phyloP scores from a whole-genome alignment of 1,140 invertebrate species.

The Tenebrio molitor region DNA sequence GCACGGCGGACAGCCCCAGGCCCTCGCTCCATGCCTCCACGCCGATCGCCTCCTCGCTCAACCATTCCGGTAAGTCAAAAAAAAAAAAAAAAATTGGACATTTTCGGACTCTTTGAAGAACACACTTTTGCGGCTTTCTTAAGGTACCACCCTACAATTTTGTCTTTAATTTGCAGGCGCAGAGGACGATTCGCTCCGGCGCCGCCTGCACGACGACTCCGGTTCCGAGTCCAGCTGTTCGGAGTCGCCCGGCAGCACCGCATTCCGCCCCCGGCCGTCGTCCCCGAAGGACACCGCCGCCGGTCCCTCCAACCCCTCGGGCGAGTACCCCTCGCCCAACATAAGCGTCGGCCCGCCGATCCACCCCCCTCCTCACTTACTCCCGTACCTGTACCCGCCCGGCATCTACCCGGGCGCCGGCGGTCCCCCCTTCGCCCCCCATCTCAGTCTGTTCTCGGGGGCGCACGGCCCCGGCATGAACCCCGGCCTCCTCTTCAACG shows the following conservation, averaged over 20 bases:
- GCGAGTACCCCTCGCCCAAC: constrained; percentile 83
- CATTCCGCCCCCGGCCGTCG: constrained; percentile 71
- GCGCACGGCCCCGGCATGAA: constrained; percentile 72
- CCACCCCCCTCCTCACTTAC: constrained; percentile 83
- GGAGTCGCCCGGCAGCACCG: constrained; percentile 71
- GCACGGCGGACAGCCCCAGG: constrained; percentile 81
- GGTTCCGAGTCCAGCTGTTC: constrained; percentile 78
- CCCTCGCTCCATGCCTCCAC: constrained; percentile 66
- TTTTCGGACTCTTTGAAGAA: too few relatives aligned
- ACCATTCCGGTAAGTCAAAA: constrained; percentile 61
- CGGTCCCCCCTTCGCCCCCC: constrained; percentile 77
- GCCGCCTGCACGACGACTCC: constrained; percentile 72
- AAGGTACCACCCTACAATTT: too few relatives aligned
- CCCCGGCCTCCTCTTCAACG: constrained; percentile 85
- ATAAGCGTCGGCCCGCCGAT: constrained; percentile 90
- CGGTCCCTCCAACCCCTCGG: constrained; percentile 70
- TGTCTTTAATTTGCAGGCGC: constrained; percentile 55
- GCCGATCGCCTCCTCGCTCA: constrained; percentile 59
- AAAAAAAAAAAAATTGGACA: too few relatives aligned
- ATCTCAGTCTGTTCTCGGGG: constrained; percentile 73
- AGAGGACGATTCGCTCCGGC: constrained; percentile 68
- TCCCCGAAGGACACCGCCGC: constrained; percentile 69
- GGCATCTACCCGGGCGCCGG: constrained; percentile 81
- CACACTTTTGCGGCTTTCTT: too few relatives aligned
- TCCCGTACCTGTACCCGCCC: constrained; percentile 91